Evolutionary conservation across 2,113 vertebrate species (phyloP), one percentile per base, ranked within the genome.

Genomic region (Lota lota): DNA sequence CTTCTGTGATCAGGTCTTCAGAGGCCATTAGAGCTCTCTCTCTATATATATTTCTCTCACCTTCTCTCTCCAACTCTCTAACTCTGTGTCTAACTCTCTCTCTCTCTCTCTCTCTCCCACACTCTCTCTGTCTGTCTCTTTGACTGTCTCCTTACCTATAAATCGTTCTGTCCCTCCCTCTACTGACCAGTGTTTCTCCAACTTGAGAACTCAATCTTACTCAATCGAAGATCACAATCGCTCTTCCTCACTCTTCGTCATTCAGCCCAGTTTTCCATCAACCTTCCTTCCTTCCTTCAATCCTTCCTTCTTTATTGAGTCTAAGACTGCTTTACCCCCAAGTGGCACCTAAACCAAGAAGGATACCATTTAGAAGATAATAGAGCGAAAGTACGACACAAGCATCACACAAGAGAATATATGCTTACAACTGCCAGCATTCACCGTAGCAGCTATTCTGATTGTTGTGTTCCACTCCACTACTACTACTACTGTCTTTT

Each of bases 101-200:
- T 61, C 59, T 22, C 21, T 75, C 53, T 73, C 72, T 69, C 22
- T 57, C 70, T 78, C 77, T 82, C 77, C 69, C 66, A 33, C 54
- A 69, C 63, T 22, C 58, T 50, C 60, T 61, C 40, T 74, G 22
- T 69, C 58, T 69, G 57, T 10, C 1, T 66, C 61, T 61, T 17
- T 24, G 10, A 24, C 61, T 28, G 63, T 74, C 63, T 61, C 61
- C 70, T 57, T 66, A 33, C 5, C 40, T 71, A 78, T 70, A 82
- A 68, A 76, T 76, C 20, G 62, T 10, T 50, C 40, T 72, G 24
- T 63, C 73, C 33, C 40, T 63, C 53, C 47, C 3, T 1, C 21
- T 19, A 59, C 66, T 66, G 69, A 69, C 76, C 36, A 20, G 33
- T 50, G n/a, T 64, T n/a, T 56, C 53, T 56, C 16, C 53, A 56